A percentile compares a stretch with the other conserved stretches of the same genome.
These are phyloP conservation scores for Pimpla rufipes DNA, from an alignment of 2,888 invertebrate species.

Conservation along the genomic window DNA sequence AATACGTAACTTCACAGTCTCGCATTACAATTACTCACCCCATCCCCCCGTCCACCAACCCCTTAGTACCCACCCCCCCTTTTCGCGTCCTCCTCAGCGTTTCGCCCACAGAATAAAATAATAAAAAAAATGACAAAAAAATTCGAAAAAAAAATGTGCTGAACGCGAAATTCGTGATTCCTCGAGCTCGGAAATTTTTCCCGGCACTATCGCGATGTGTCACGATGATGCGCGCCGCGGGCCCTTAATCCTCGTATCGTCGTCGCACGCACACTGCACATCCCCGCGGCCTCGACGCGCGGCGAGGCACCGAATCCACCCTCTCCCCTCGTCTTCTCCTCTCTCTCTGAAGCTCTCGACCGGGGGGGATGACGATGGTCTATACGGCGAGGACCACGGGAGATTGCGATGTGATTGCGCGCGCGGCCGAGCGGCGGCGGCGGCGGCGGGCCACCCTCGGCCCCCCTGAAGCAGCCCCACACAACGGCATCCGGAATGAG, in stretches of 20 bases:
- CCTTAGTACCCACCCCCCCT: neutral
- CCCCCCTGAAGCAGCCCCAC: conserved; percentile 8
- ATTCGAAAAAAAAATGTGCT: no score
- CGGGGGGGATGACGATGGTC: conserved; percentile 28
- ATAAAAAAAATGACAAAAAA: no score
- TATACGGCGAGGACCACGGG: conserved; percentile 35
- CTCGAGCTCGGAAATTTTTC: neutral
- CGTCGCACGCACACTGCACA: conserved; percentile 20
- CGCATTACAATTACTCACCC: neutral
- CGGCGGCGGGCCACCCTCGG: neutral
- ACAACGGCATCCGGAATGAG: conserved; percentile 31
- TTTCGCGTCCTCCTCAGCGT: neutral
- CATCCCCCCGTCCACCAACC: neutral
- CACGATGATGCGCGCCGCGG: no score
- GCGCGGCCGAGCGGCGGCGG: conserved; percentile 31
- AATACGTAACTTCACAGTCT: conserved; percentile 34
- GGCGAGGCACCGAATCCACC: conserved; percentile 3
- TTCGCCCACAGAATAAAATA: no score
- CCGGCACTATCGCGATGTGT: neutral
- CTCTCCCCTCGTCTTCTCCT: no score
- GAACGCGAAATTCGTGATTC: no score
- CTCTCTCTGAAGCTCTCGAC: no score
- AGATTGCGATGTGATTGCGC: conserved; percentile 59
- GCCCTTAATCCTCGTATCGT: conserved; percentile 33
- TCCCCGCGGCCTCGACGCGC: conserved; percentile 22